Evolutionary conservation across 2,113 vertebrate genomes (phyloP).

Genomic region (Pseudorasbora parva): DNA sequence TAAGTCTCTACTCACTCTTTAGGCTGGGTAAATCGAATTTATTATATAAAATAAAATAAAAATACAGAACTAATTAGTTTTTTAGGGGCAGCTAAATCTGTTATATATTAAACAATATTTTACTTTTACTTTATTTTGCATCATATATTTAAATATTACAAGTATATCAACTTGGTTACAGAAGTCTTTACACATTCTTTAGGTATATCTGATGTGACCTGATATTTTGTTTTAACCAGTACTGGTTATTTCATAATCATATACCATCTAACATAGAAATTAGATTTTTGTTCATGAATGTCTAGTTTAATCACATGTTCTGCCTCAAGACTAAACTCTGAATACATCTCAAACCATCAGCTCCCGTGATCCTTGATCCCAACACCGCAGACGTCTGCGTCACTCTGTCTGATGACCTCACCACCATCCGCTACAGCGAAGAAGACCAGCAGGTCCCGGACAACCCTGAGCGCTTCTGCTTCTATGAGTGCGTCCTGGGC

Average conservation of each 20-base stretch:
- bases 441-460: constrained; percentile 60
- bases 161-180: too few relatives aligned
- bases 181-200: too few relatives aligned
- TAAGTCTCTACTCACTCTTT: background rate
- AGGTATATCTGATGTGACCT: too few relatives aligned
- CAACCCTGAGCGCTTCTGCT: constrained; percentile 64
- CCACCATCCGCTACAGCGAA: constrained; percentile 57
- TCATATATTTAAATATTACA: too few relatives aligned
- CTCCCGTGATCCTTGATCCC: constrained; percentile 65
- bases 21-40: too few relatives aligned
- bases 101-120: too few relatives aligned
- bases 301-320: background rate
- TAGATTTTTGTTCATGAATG: background rate
- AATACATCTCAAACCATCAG: constrained; percentile 30
- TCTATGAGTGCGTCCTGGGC: constrained; percentile 62
- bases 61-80: too few relatives aligned
- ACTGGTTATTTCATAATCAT: background rate
- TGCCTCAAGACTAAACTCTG: background rate
- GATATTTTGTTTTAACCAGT: too few relatives aligned
- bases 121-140: too few relatives aligned
- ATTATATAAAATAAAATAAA: too few relatives aligned
- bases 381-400: constrained; percentile 65
- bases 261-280: background rate
- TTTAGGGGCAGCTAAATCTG: too few relatives aligned
- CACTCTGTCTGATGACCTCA: constrained; percentile 64